Evolutionary conservation across 2,113 vertebrate genomes (phyloP).

Genomic region (Ginglymostoma cirratum): DNA sequence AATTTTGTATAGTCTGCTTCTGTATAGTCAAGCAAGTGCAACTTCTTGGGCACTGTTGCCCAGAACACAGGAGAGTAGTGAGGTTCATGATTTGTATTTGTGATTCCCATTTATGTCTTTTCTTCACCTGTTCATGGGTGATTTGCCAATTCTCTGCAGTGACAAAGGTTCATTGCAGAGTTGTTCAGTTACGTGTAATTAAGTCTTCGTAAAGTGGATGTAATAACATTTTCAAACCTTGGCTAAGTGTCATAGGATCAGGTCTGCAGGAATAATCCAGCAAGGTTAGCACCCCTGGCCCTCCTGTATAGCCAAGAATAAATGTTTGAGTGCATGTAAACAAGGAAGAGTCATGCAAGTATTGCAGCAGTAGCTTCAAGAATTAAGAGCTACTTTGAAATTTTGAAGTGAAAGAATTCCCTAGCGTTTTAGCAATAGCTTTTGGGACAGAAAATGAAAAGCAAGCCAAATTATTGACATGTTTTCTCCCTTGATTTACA

Average conservation of each 20-base stretch:
- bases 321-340: neutral
- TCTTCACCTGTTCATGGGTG: neutral
- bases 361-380: neutral
- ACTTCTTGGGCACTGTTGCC: neutral
- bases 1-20: too few species aligned
- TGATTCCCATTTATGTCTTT: neutral
- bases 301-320: neutral
- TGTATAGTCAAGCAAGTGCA: neutral
- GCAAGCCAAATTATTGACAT: neutral
- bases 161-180: neutral
- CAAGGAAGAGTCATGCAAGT: neutral
- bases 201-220: neutral
- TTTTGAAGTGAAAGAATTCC: neutral
- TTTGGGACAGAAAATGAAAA: neutral
- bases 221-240: neutral
- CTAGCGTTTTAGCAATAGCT: neutral
- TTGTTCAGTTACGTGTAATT: neutral
- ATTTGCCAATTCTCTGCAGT: neutral
- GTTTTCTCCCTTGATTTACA: slow-evolving; percentile 50
- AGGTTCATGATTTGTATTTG: neutral
- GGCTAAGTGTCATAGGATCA: neutral
- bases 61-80: neutral
- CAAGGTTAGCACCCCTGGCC: neutral
- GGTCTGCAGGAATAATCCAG: neutral
- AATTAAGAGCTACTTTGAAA: neutral